Evolutionary conservation across 2,797 vertebrate genomes (phyloP).

Genomic region (Chaetodon trifasciatus): DNA sequence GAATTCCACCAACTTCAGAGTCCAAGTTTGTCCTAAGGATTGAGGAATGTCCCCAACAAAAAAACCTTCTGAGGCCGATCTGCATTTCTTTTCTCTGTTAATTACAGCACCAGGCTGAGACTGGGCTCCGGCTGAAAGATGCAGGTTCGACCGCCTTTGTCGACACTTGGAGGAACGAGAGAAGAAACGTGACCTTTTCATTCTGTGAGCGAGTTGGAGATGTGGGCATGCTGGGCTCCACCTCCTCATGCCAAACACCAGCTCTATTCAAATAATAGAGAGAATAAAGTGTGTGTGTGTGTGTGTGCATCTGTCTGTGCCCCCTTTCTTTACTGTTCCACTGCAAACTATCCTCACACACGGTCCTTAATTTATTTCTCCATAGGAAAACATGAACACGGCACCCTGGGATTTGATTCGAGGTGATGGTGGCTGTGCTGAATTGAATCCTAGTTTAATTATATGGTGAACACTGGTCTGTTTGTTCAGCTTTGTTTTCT

Average conservation of each 20-base stretch:
- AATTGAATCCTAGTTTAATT: neutral
- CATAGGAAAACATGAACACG: neutral
- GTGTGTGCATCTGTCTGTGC: slow-evolving; percentile 12
- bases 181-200: slow-evolving; percentile 58
- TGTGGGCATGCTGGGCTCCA: slow-evolving; percentile 26
- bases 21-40: slow-evolving; percentile 69
- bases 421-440: neutral
- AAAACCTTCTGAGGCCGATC: slow-evolving; percentile 55
- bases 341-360: neutral
- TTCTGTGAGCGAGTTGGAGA: slow-evolving; percentile 32
- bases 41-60: slow-evolving; percentile 73
- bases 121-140: slow-evolving; percentile 58
- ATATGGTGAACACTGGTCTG: neutral
- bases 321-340: neutral
- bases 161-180: slow-evolving; percentile 37
- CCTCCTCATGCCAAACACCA: slow-evolving; percentile 29
- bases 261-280: slow-evolving; percentile 32
- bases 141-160: slow-evolving; percentile 61
- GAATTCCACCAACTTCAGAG: slow-evolving; percentile 69
- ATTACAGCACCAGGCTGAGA: slow-evolving; percentile 67
- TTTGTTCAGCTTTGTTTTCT: too few relatives aligned
- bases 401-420: neutral
- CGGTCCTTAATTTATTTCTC: slow-evolving; percentile 16
- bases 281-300: neutral
- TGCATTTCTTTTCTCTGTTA: slow-evolving; percentile 75